Evolutionary conservation across 2,797 vertebrate genomes (phyloP).

Genomic region (Pampus argenteus): DNA sequence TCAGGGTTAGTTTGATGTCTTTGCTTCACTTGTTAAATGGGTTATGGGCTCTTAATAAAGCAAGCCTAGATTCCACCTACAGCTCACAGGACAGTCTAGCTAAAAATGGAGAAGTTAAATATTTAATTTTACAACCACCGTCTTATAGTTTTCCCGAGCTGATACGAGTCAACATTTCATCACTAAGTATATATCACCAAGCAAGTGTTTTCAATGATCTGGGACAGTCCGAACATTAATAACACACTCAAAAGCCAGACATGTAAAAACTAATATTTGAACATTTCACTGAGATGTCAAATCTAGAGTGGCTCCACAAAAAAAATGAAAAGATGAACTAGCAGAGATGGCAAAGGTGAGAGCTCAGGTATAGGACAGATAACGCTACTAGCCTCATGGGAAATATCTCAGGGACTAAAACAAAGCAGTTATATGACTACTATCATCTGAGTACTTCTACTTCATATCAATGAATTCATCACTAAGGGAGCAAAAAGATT

Average conservation of each 20-base stretch:
- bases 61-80: slow-evolving; percentile 25
- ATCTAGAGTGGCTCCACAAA: slow-evolving; percentile 32
- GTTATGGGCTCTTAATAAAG: slow-evolving; percentile 32
- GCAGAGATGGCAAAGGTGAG: slow-evolving; percentile 16
- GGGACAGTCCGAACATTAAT: not conserved
- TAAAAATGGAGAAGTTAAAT: slow-evolving; percentile 14
- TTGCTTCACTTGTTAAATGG: slow-evolving; percentile 31
- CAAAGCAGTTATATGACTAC: slow-evolving; percentile 2
- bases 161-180: not conserved
- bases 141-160: not conserved
- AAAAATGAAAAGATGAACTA: slow-evolving; percentile 3
- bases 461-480: slow-evolving; percentile 7
- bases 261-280: slow-evolving; percentile 61
- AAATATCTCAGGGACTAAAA: no score
- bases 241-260: slow-evolving; percentile 6
- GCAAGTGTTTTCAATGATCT: slow-evolving; percentile 16
- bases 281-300: slow-evolving; percentile 43
- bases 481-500: not conserved
- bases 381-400: no score
- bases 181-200: not conserved
- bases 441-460: not conserved
- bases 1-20: not conserved
- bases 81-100: slow-evolving; percentile 1
- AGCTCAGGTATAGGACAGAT: not conserved
- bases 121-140: not conserved